Conservation (phyloP, 2,797 vertebrate genomes). For the Poecile montanus region DNA sequence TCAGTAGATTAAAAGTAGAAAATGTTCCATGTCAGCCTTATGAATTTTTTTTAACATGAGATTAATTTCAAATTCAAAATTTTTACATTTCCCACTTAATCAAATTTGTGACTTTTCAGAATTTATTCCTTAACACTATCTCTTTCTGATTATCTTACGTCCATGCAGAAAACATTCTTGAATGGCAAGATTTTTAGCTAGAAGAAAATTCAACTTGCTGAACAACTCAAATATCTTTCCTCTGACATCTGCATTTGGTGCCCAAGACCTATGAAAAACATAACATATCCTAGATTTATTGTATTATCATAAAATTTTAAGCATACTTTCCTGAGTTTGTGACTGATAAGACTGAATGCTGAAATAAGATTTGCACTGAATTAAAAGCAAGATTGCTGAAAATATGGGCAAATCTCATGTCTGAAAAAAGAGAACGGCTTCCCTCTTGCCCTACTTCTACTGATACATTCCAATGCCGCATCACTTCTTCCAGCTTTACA, state of each 20-base stretch:
- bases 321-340: neutral
- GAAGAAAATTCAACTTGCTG: neutral
- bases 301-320: neutral
- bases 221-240: neutral
- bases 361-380: neutral
- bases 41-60: neutral
- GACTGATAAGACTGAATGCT: neutral
- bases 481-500: neutral
- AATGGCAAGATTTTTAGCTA: neutral
- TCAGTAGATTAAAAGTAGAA: neutral
- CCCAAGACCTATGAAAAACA: neutral
- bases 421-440: neutral
- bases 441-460: neutral
- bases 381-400: neutral
- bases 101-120: neutral
- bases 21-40: neutral
- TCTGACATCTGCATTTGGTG: neutral
- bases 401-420: neutral
- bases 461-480: fast-evolving
- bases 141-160: neutral
- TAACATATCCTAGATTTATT: neutral
- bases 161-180: neutral
- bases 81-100: neutral
- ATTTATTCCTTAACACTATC: neutral
- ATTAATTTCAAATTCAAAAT: neutral